A percentile compares a stretch with the other conserved stretches of the same genome.
Conservation (phyloP, 2,888 invertebrate genomes). For the Atrina japonica region DNA sequence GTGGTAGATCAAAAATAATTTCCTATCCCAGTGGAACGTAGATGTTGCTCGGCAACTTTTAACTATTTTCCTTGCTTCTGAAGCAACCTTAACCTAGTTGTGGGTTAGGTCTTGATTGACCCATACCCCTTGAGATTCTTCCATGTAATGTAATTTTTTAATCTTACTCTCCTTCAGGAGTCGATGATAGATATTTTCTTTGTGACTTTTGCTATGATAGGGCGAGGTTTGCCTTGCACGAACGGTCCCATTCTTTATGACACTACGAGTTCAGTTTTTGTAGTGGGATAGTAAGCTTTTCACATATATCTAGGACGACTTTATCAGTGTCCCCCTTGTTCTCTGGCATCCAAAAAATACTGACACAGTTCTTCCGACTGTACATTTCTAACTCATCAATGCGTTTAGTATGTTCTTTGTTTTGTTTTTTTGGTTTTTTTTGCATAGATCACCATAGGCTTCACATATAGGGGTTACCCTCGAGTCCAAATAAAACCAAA, state of each 20-base stretch:
- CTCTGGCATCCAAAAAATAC: neutral
- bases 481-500: neutral
- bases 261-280: too few species aligned
- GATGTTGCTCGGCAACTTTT: too few species aligned
- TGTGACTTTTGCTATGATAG: neutral
- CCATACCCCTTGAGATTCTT: too few species aligned
- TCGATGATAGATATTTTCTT: too few species aligned
- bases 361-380: neutral
- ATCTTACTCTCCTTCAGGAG: too few species aligned
- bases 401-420: conserved; percentile 4
- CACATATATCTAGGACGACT: conserved; percentile 8
- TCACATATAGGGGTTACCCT: conserved; percentile 1
- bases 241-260: too few species aligned
- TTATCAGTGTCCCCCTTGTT: neutral
- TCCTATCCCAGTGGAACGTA: too few species aligned
- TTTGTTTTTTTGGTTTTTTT: neutral
- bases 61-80: too few species aligned
- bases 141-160: too few species aligned
- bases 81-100: too few species aligned
- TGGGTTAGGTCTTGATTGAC: too few species aligned
- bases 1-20: too few species aligned
- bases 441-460: neutral
- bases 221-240: neutral
- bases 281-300: neutral
- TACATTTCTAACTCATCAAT: conserved; percentile 9